Percentiles rank a stretch among this genome's conserved stretches.
Conservation (phyloP, 30 jellyfish, hydroid and myxozoan genomes). For the Clytia hemisphaerica region DNA sequence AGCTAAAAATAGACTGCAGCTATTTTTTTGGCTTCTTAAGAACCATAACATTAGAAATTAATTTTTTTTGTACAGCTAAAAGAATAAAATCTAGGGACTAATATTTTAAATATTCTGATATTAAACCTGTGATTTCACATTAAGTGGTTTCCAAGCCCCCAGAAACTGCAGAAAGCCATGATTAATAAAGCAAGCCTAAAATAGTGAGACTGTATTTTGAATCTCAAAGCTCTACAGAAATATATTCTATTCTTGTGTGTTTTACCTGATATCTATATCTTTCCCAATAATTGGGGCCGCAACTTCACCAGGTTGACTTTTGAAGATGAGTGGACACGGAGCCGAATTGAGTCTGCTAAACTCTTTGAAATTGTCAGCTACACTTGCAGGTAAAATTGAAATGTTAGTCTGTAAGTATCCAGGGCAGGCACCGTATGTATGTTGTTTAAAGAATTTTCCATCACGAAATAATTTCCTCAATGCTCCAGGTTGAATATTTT, state of each 20-base stretch:
- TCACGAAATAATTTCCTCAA: slow-evolving; percentile 34
- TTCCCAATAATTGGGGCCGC: slow-evolving; percentile 57
- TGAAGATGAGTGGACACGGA: slow-evolving; percentile 62
- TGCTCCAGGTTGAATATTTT: slow-evolving; percentile 32
- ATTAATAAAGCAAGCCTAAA: not conserved
- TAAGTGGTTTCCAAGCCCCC: no score
- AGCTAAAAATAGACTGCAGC: no score
- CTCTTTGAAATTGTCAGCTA: slow-evolving; percentile 56
- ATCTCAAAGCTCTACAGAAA: not conserved
- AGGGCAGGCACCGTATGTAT: slow-evolving; percentile 55
- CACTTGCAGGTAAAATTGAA: slow-evolving; percentile 42
- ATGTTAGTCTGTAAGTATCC: slow-evolving; percentile 62
- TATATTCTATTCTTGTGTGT: not conserved
- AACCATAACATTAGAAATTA: no score
- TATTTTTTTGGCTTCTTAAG: no score
- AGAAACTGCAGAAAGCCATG: no score
- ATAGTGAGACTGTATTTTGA: not conserved
- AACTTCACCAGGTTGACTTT: slow-evolving; percentile 72
- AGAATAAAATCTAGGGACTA: no score
- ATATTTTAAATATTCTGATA: not conserved
- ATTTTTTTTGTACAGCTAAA: no score
- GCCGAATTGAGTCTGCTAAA: slow-evolving; percentile 57
- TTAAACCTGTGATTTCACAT: not conserved
- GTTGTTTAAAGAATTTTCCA: slow-evolving; percentile 5
- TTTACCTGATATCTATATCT: slow-evolving; percentile 66